Evolutionary conservation across 1,140 invertebrate species (phyloP), one percentile per base, ranked within the genome.

Genomic region (Nomia melanderi): DNA sequence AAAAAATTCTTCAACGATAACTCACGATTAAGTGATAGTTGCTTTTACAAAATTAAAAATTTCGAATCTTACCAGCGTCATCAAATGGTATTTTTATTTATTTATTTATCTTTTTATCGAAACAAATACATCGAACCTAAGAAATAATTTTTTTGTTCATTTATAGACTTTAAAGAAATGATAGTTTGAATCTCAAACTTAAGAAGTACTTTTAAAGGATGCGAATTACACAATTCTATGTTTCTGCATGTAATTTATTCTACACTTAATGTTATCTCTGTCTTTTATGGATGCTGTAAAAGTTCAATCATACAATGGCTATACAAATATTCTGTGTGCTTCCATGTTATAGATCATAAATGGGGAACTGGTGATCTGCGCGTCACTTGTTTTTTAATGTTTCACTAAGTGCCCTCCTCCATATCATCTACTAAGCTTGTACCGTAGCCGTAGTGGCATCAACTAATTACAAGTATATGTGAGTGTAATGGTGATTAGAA

Each of bases 261-360:
- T 63, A 69, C 60, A 65, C 50, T 70, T 65, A 64, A 78, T 56
- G 57, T 54, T 73, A 83, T 80, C 80, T 72, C 76, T 79, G 62
- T 83, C 73, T 84, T 71, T 70, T 84, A 64, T 77, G 81, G 64
- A 82, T 84, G 53, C 73, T 86, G 73, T 84, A 85, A 67, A 83
- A 63, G 20, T 79, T 78, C 74, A 82, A 84, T 75, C 54, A 66
- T 81, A 81, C 54, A 82, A 83, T 80, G 73, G 44, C 71, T 78
- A 79, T 83, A 83, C 78, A 85, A 71, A 79, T 73, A 84, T 87
- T 85, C 87, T 84, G 81, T 88, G 88, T 89, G 88, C 88, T 89
- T 89, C 88, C 88, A 89, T 86, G 77, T 87, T 81, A n/a, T n/a
- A n/a, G n/a, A n/a, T n/a, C n/a, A n/a, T n/a, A n/a, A n/a, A n/a